Conservation (phyloP, 2,113 vertebrate species). For the Holacanthus passer region DNA sequence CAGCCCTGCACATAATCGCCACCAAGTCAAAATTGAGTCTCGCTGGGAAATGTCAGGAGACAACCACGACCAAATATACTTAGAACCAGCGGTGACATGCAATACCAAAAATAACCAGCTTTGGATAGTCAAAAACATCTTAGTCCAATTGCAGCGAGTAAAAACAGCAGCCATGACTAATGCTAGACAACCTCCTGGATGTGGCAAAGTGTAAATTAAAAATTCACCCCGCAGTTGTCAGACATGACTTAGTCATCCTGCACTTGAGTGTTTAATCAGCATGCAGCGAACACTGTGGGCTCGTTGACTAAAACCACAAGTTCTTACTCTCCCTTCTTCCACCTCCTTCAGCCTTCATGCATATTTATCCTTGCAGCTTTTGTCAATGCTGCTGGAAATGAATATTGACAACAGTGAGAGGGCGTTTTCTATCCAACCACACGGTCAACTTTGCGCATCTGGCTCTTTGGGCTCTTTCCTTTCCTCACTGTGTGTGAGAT, state of each 20-base stretch:
- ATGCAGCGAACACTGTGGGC: slow-evolving; percentile 69
- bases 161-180: slow-evolving; percentile 78
- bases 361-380: slow-evolving; percentile 69
- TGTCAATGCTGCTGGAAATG: slow-evolving; percentile 65
- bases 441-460: slow-evolving; percentile 38
- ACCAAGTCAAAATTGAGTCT: slow-evolving; percentile 45
- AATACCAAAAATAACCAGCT: slow-evolving; percentile 71
- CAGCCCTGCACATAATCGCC: slow-evolving; percentile 29
- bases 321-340: slow-evolving; percentile 45
- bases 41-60: slow-evolving; percentile 58
- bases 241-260: slow-evolving; percentile 73
- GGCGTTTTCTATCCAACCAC: slow-evolving; percentile 46
- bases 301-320: slow-evolving; percentile 69
- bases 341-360: slow-evolving; percentile 51
- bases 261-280: slow-evolving; percentile 75
- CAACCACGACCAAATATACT: slow-evolving; percentile 61
- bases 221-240: slow-evolving; percentile 75
- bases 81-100: slow-evolving; percentile 46
- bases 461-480: slow-evolving; percentile 30
- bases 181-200: slow-evolving; percentile 63
- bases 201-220: slow-evolving; percentile 74
- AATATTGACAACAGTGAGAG: slow-evolving; percentile 66
- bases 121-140: slow-evolving; percentile 55
- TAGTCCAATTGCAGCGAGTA: slow-evolving; percentile 64
- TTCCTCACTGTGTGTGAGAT: neutral